A percentile compares a stretch with the other conserved stretches of the same genome.
These are phyloP conservation scores for Drosophila gunungcola DNA, from an alignment of 1,140 invertebrate genomes.

Conservation along the genomic window DNA sequence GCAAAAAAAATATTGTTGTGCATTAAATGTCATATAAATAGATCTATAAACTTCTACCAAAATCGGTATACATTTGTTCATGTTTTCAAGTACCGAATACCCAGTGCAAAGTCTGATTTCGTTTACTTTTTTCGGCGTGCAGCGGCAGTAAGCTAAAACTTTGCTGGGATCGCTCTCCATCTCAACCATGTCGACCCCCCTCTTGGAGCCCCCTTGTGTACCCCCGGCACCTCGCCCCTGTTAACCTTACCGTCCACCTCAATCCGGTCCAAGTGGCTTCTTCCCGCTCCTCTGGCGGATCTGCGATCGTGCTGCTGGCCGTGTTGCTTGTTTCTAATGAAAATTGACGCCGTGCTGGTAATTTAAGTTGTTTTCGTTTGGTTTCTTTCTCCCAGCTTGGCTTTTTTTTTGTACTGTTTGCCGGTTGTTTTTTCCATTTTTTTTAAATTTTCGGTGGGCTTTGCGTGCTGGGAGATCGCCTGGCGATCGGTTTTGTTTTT, in stretches of 20 bases:
- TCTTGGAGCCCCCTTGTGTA: too few relatives aligned
- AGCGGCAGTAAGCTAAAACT: slow-evolving; percentile 26
- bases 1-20: too few relatives aligned
- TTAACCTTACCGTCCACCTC: slow-evolving; percentile 27
- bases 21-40: too few relatives aligned
- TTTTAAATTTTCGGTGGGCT: slow-evolving; percentile 13
- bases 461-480: slow-evolving; percentile 38
- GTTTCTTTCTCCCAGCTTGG: slow-evolving; percentile 24
- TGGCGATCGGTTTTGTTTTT: slow-evolving; percentile 19
- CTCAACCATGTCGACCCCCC: slow-evolving; percentile 8
- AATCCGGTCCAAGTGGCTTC: slow-evolving; percentile 52
- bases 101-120: too few relatives aligned
- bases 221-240: background rate
- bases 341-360: slow-evolving; percentile 81
- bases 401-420: slow-evolving; percentile 35
- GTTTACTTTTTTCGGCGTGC: background rate
- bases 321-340: slow-evolving; percentile 75
- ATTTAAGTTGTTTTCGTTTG: slow-evolving; percentile 79
- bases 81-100: too few relatives aligned
- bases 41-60: too few relatives aligned
- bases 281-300: slow-evolving; percentile 17
- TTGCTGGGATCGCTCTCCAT: slow-evolving; percentile 30
- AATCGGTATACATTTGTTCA: too few relatives aligned
- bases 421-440: background rate
- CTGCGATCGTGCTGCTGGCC: slow-evolving; percentile 35